Evolutionary conservation across 2,888 invertebrate species (phyloP).

Genomic region (Beris chalybata): DNA sequence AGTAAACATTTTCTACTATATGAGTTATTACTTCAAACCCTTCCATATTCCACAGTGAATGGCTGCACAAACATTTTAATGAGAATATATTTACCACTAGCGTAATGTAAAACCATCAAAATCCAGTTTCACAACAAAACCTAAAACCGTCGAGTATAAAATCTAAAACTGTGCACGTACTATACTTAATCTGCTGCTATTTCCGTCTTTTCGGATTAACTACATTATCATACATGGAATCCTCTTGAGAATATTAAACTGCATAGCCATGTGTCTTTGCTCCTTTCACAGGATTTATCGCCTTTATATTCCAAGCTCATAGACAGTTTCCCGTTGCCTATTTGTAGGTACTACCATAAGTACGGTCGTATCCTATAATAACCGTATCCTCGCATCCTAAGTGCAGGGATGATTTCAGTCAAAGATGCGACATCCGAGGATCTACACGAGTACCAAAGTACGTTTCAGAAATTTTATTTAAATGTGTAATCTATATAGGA

Average conservation of each 20-base stretch:
- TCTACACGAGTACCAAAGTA: too few relatives aligned
- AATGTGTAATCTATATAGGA: too few relatives aligned
- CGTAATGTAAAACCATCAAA: slow-evolving; percentile 25
- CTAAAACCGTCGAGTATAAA: slow-evolving; percentile 17
- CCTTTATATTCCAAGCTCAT: slow-evolving; percentile 33
- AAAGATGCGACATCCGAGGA: too few relatives aligned
- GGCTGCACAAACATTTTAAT: too few relatives aligned
- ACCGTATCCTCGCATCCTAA: too few relatives aligned
- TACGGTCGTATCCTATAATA: too few relatives aligned
- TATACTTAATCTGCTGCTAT: slow-evolving; percentile 38
- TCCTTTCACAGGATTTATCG: slow-evolving; percentile 35
- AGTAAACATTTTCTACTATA: too few relatives aligned
- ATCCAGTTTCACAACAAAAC: slow-evolving; percentile 26
- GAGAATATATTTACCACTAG: too few relatives aligned
- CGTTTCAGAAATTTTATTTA: too few relatives aligned
- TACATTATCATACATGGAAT: slow-evolving; percentile 37
- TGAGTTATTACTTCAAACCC: too few relatives aligned
- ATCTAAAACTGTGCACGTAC: slow-evolving; percentile 36
- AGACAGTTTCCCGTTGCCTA: slow-evolving; percentile 29
- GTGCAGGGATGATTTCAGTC: too few relatives aligned
- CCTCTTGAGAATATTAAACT: slow-evolving; percentile 39
- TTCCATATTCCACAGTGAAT: too few relatives aligned
- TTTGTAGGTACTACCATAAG: slow-evolving; percentile 8
- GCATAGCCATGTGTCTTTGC: slow-evolving; percentile 36
- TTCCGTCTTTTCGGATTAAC: slow-evolving; percentile 39